These are phyloP conservation scores for Cylindroiulus punctatus DNA, from an alignment of 2,888 invertebrate species.

Conservation along the genomic window DNA sequence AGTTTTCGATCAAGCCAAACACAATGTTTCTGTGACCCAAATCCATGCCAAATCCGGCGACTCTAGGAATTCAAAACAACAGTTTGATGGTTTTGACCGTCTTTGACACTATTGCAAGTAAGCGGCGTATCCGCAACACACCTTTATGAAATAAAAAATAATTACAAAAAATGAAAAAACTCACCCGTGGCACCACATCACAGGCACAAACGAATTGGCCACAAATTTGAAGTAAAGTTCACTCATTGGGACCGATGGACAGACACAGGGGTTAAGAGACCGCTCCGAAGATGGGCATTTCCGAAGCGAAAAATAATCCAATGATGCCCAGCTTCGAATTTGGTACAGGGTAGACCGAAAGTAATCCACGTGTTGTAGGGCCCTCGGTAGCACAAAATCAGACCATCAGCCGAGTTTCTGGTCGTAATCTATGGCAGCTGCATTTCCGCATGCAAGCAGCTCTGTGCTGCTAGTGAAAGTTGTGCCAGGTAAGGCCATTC, in stretches of 20 bases:
- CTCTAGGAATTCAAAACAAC: neutral
- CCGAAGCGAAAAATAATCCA: neutral
- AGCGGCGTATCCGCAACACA: no score
- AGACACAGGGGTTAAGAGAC: neutral
- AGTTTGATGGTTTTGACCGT: neutral
- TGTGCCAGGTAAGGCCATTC: neutral
- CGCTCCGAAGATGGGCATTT: neutral
- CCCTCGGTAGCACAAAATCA: neutral
- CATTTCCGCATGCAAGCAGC: neutral
- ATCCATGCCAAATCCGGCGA: neutral
- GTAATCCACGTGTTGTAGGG: neutral
- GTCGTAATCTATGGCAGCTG: neutral
- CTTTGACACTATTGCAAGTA: neutral
- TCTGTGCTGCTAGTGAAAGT: neutral
- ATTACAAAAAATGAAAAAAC: neutral
- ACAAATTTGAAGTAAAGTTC: constrained; percentile 54
- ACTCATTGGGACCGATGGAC: constrained; percentile 47
- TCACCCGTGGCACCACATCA: constrained; percentile 57
- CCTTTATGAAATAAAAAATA: no score
- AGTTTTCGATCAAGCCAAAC: neutral
- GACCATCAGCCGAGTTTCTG: neutral
- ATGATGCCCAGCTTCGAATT: neutral
- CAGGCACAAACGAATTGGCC: constrained; percentile 57
- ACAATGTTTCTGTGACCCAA: neutral
- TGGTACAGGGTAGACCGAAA: neutral